Base-by-base conservation (phyloP, 2,888 invertebrate genomes). In the Dasypogon diadema region DNA sequence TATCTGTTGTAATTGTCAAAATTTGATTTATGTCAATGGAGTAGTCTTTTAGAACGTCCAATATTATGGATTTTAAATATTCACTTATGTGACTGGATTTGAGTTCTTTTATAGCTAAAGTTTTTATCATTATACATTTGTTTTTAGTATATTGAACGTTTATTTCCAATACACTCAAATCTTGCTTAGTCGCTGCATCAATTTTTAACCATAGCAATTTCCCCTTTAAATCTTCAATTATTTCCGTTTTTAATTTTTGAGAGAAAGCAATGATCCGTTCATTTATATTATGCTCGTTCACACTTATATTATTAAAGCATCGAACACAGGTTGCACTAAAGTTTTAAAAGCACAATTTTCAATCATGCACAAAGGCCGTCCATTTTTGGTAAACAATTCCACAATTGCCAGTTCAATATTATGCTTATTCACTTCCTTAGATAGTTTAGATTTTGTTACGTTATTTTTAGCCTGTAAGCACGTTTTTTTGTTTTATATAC, bases 301-400 rank as follows among this genome's bases (percentile, higher is more conserved):
- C 60, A 8, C 37, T 46, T 16, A 73, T 70, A 68, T 63, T 30
- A n/a, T n/a, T n/a, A 79, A 34, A 18, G 70, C 70, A 72, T 76
- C 54, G 46, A 79, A 79, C 0, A 76, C 77, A 2, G 78, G 76
- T 51, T 76, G 22, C 2, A 77, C 76, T 14, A 79, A 14, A 26
- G 77, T 63, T 75, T 79, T 65, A 63, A 79, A 77, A 2, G 78
- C 78, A 1, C 68, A 63, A 58, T 79, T 77, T 56, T 78, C 75
- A 5, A 56, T 24, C 77, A 79, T 75, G 21, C 63, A 30, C 22
- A 79, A 37, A 2, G 77, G 77, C 1, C 77, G 54, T 18, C 68
- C 76, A 58, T 77, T 76, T 76, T 76, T 78, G 6, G 79, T 78
- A 70, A 79, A 79, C 8, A 78, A 65, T 37, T 79, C 78, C 10